These are phyloP conservation scores for Sarcophaga peregrina DNA, from an alignment of 1,140 invertebrate species.

Conservation along the genomic window DNA sequence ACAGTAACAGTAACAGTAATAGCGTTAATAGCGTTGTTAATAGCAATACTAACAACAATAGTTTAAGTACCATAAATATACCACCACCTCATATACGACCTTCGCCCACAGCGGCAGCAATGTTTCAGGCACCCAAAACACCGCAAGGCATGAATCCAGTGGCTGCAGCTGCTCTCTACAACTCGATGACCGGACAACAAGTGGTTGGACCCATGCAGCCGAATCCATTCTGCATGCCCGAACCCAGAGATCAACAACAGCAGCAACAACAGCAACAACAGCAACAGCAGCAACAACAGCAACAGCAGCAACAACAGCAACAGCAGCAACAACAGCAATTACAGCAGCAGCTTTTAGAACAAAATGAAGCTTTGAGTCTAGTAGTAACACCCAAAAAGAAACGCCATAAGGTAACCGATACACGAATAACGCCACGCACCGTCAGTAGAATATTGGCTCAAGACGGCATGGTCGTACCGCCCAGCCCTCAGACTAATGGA, in stretches of 20 bases:
- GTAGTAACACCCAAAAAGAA: slow-evolving; percentile 96
- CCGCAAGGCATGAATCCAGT: slow-evolving; percentile 77
- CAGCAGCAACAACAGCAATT: slow-evolving; percentile 69
- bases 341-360: slow-evolving; percentile 72
- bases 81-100: slow-evolving; percentile 77
- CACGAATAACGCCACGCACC: slow-evolving; percentile 90
- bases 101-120: slow-evolving; percentile 74
- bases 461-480: slow-evolving; percentile 75
- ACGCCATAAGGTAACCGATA: slow-evolving; percentile 96
- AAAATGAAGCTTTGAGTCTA: slow-evolving; percentile 92
- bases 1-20: slow-evolving; percentile 51
- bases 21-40: slow-evolving; percentile 47
- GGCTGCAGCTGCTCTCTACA: slow-evolving; percentile 73
- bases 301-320: slow-evolving; percentile 70
- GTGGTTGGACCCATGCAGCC: slow-evolving; percentile 66
- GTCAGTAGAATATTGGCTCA: slow-evolving; percentile 86
- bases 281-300: slow-evolving; percentile 53
- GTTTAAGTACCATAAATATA: slow-evolving; percentile 67
- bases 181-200: slow-evolving; percentile 66
- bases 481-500: slow-evolving; percentile 62
- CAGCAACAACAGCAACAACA: slow-evolving; percentile 59
- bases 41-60: slow-evolving; percentile 63
- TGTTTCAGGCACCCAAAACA: slow-evolving; percentile 83
- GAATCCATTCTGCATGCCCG: slow-evolving; percentile 76
- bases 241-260: slow-evolving; percentile 60